A percentile compares a stretch with the other conserved stretches of the same genome.
These are phyloP conservation scores for Camponotus floridanus DNA, from an alignment of 1,140 invertebrate species.

Conservation along the genomic window DNA sequence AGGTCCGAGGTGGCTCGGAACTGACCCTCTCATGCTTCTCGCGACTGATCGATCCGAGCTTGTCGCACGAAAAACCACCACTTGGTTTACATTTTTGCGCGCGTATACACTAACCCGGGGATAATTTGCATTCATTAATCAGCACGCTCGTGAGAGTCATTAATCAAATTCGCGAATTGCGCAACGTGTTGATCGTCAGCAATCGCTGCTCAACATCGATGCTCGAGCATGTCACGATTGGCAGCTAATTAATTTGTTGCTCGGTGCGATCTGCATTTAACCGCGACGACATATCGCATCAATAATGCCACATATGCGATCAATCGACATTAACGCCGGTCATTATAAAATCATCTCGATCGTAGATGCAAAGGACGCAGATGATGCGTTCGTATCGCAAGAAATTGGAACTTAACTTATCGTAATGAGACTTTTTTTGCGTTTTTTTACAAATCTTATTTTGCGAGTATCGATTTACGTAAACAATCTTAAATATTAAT, in stretches of 20 bases:
- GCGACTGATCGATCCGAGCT: constrained; percentile 36
- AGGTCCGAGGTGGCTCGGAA: constrained; percentile 1
- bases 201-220: background rate
- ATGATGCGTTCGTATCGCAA: too few relatives aligned
- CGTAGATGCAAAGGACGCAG: too few relatives aligned
- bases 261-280: constrained; percentile 17
- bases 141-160: constrained; percentile 13
- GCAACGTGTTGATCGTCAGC: constrained; percentile 44
- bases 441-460: too few relatives aligned
- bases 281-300: background rate
- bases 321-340: constrained; percentile 33
- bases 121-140: constrained; percentile 59
- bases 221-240: constrained; percentile 10
- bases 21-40: constrained; percentile 40
- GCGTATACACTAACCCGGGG: background rate
- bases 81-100: constrained; percentile 15
- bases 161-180: constrained; percentile 55
- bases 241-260: constrained; percentile 50
- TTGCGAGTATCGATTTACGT: too few relatives aligned
- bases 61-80: constrained; percentile 43
- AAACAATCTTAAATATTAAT: background rate
- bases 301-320: background rate
- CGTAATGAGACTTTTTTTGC: too few relatives aligned
- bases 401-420: too few relatives aligned
- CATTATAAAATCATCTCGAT: background rate